phyloP scores from a whole-genome alignment of 1,140 invertebrate genomes.

The Polyergus mexicanus region DNA sequence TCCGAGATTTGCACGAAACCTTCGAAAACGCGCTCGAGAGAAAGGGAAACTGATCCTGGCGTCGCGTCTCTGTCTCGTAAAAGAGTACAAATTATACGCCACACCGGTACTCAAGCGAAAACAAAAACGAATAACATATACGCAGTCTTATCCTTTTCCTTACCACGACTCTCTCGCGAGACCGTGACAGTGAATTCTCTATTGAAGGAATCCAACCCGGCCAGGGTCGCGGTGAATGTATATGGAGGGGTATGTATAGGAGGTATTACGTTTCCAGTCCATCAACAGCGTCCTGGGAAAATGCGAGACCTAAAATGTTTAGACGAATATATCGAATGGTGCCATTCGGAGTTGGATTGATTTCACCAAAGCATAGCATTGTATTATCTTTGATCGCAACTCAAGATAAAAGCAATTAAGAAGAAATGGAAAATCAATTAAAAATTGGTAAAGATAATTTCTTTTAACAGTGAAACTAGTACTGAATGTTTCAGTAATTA shows the following conservation, averaged over 20 bases:
- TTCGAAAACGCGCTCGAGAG: constrained; percentile 46
- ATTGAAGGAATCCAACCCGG: constrained; percentile 65
- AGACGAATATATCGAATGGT: constrained; percentile 5
- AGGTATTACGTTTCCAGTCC: constrained; percentile 48
- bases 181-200: constrained; percentile 77
- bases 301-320: background rate
- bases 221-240: constrained; percentile 50
- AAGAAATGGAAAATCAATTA: background rate
- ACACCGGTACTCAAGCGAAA: constrained; percentile 55
- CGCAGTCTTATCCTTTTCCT: constrained; percentile 63
- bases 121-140: constrained; percentile 64
- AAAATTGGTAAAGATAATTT: background rate
- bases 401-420: background rate
- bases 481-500: background rate
- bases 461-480: background rate
- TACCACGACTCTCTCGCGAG: constrained; percentile 23
- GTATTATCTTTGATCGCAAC: constrained; percentile 25
- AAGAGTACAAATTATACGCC: constrained; percentile 47
- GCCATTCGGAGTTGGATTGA: background rate
- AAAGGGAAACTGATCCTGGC: constrained; percentile 70
- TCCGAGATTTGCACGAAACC: background rate
- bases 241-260: too few species aligned
- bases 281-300: constrained; percentile 1
- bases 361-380: constrained; percentile 1
- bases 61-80: constrained; percentile 3